Percentiles rank a stretch among this genome's conserved stretches.
phyloP scores from a whole-genome alignment of 2,113 vertebrate genomes.

The Glaucomys volans region DNA sequence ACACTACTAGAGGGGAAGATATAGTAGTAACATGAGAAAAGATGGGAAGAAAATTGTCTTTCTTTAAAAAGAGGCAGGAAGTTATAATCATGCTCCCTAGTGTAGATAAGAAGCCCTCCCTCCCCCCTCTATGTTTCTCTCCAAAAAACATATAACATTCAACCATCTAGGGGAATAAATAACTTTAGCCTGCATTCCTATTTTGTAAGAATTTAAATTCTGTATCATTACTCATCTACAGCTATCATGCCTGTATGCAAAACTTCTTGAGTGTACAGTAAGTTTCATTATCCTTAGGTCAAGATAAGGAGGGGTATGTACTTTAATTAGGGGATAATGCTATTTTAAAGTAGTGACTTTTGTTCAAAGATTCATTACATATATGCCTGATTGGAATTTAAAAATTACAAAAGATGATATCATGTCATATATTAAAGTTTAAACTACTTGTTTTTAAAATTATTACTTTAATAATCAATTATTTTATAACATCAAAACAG shows the following conservation, averaged over 20 bases:
- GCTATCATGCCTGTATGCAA: neutral
- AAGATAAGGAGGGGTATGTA: neutral
- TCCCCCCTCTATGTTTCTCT: neutral
- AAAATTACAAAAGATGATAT: neutral
- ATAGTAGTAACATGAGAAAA: too few relatives aligned
- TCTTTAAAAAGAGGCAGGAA: neutral
- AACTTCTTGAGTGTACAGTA: neutral
- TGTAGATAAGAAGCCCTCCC: neutral
- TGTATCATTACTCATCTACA: neutral
- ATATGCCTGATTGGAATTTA: neutral
- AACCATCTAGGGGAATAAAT: neutral
- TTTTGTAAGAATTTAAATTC: neutral
- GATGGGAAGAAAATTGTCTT: too few relatives aligned
- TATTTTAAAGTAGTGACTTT: neutral
- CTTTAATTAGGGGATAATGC: neutral
- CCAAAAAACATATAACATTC: neutral
- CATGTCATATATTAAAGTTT: neutral
- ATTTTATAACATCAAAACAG: neutral
- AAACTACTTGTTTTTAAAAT: neutral
- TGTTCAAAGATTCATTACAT: neutral
- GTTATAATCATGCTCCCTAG: neutral
- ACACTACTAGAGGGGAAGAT: too few relatives aligned
- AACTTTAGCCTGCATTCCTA: neutral
- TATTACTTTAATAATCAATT: neutral
- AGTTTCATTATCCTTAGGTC: neutral